Conservation (phyloP, 2,113 vertebrate species). For the Megaceryle maxima region DNA sequence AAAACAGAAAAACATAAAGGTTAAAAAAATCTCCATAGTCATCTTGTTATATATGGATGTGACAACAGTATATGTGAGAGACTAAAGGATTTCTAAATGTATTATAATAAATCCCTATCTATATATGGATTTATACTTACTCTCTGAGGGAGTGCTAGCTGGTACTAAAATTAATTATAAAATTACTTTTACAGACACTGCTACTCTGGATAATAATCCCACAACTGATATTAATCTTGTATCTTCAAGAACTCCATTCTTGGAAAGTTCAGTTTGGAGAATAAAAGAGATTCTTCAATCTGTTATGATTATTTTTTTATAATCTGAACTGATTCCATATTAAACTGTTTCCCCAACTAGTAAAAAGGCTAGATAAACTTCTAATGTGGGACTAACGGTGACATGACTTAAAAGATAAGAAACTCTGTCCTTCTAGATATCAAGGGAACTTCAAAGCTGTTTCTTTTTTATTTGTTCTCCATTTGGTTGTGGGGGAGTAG, state of each 20-base stretch:
- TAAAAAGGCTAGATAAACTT: not conserved
- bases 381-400: not conserved
- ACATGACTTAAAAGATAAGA: not conserved
- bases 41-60: not conserved
- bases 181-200: not conserved
- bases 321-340: not conserved
- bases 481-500: not conserved
- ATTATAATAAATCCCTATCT: not conserved
- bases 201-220: not conserved
- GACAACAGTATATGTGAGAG: not conserved
- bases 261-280: not conserved
- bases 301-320: not conserved
- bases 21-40: not conserved
- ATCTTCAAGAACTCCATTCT: not conserved
- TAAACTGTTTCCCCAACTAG: not conserved
- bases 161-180: not conserved
- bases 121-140: not conserved
- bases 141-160: not conserved
- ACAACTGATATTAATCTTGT: not conserved
- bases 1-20: not conserved
- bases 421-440: not conserved
- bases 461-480: not conserved
- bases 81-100: not conserved
- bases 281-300: not conserved
- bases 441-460: not conserved